Evolutionary conservation across 2,797 vertebrate species (phyloP).

Genomic region (Balearica regulorum): DNA sequence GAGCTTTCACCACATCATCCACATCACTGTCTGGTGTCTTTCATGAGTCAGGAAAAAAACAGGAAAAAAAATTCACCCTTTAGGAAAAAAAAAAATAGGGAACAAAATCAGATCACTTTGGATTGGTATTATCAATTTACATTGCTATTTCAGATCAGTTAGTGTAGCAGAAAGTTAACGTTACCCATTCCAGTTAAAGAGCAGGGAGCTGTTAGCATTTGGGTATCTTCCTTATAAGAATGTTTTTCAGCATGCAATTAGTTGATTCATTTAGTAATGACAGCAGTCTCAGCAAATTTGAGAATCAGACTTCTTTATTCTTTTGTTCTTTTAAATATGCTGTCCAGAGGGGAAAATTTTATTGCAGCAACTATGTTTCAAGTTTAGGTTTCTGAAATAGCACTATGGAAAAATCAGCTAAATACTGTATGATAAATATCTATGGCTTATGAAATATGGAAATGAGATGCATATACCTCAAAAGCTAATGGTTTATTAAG

Average conservation of each 20-base stretch:
- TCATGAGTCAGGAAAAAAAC: constrained; percentile 28
- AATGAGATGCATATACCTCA: not conserved
- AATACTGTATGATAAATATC: not conserved
- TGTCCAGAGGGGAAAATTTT: not conserved
- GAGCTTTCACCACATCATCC: constrained; percentile 66
- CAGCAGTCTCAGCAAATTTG: not conserved
- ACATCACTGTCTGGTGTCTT: constrained; percentile 48
- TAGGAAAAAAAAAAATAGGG: not conserved
- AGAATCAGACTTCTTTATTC: not conserved
- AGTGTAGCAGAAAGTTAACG: not conserved
- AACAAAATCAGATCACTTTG: not conserved
- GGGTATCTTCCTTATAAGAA: not conserved
- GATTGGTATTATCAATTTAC: not conserved
- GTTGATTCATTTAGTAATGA: not conserved
- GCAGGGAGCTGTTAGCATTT: not conserved
- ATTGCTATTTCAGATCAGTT: not conserved
- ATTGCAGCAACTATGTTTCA: not conserved
- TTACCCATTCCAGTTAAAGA: not conserved
- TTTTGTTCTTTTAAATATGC: not conserved
- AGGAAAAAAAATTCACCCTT: not conserved
- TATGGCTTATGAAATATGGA: not conserved
- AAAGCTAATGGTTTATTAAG: not conserved
- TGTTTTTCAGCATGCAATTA: not conserved
- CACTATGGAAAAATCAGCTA: not conserved
- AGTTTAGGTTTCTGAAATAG: not conserved